A percentile compares a stretch with the other conserved stretches of the same genome.
Conservation (phyloP, 2,888 invertebrate species). For the Erpobdella octoculata region DNA sequence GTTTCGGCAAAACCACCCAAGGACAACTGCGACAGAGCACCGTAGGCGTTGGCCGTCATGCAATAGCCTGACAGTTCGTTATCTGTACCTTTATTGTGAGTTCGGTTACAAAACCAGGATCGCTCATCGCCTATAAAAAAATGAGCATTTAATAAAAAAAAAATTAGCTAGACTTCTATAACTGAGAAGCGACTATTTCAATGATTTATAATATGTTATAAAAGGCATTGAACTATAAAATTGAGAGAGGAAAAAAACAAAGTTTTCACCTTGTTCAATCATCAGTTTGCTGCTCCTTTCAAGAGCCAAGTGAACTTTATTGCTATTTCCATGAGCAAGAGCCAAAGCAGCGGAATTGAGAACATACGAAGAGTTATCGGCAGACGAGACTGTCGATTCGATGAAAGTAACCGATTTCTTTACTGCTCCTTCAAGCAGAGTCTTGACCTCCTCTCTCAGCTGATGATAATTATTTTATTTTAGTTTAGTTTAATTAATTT, state of each 20-base stretch:
- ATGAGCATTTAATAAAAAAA: no score
- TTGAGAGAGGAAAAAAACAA: background rate
- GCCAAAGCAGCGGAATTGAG: background rate
- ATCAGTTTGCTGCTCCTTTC: background rate
- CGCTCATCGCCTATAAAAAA: no score
- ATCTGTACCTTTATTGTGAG: no score
- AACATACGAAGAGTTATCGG: background rate
- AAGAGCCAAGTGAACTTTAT: background rate
- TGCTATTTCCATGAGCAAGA: background rate
- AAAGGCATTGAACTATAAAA: background rate
- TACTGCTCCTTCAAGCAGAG: background rate
- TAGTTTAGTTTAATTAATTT: background rate
- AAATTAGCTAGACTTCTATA: no score
- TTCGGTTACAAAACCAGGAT: no score
- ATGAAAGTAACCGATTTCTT: background rate
- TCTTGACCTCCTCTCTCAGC: background rate
- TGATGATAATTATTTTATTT: no score
- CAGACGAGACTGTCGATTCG: background rate
- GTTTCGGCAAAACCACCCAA: no score
- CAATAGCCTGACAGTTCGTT: no score
- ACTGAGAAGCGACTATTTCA: no score
- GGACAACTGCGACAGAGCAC: no score
- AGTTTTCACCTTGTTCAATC: background rate
- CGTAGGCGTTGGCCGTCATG: no score
- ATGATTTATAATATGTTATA: background rate